Conservation (phyloP, 1,140 invertebrate species). For the Cherax destructor region DNA sequence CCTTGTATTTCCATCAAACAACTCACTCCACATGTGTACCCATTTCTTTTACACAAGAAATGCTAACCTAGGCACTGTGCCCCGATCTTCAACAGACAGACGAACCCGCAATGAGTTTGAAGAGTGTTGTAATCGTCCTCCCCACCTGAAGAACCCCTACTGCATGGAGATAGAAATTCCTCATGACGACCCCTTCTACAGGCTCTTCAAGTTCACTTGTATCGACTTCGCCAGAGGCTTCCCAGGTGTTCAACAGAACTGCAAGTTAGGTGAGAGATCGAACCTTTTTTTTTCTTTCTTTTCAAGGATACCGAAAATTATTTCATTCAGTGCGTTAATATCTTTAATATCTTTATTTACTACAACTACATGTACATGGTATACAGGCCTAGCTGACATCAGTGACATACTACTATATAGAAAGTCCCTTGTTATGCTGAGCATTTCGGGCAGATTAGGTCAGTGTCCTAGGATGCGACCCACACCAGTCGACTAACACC, state of each 20-base stretch:
- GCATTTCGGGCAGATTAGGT: too few species aligned
- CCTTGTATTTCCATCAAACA: not conserved
- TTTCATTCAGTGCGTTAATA: too few species aligned
- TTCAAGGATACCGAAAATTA: not conserved
- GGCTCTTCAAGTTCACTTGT: slow-evolving; percentile 81
- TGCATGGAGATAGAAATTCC: slow-evolving; percentile 94
- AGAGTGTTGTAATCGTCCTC: slow-evolving; percentile 82
- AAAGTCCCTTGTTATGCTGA: too few species aligned
- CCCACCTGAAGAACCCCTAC: slow-evolving; percentile 88
- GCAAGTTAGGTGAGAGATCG: slow-evolving; percentile 70
- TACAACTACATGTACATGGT: too few species aligned
- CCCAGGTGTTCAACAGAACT: slow-evolving; percentile 69
- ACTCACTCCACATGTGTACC: too few species aligned
- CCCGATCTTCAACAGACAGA: slow-evolving; percentile 73
- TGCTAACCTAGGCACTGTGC: not conserved
- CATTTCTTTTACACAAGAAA: not conserved
- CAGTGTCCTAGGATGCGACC: too few species aligned
- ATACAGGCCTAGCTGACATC: too few species aligned
- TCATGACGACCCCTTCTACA: slow-evolving; percentile 93
- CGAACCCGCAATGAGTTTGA: slow-evolving; percentile 78
- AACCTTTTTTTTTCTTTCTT: not conserved
- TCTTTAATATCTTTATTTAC: too few species aligned
- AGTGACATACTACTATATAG: too few species aligned
- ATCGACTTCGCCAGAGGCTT: slow-evolving; percentile 78
- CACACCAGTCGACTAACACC: too few species aligned